Percentiles rank a stretch among this genome's conserved stretches.
Evolutionary conservation across 2,797 vertebrate species (phyloP).

Genomic region (Huso huso): DNA sequence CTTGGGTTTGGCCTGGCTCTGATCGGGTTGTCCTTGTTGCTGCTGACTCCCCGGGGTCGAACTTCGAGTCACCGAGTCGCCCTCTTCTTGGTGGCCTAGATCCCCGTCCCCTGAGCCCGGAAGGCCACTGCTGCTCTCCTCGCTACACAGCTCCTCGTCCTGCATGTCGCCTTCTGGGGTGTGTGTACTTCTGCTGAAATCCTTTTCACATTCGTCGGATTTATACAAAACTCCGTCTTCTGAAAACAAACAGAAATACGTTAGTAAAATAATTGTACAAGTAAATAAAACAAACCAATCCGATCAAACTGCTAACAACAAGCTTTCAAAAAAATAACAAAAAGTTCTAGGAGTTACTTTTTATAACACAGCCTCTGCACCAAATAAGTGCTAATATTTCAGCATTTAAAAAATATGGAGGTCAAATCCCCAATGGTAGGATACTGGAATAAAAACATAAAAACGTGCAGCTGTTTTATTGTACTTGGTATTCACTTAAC

Average conservation of each 20-base stretch:
- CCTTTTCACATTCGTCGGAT: conserved; percentile 65
- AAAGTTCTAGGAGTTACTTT: too few relatives aligned
- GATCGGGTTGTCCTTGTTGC: conserved; percentile 28
- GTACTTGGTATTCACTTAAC: too few relatives aligned
- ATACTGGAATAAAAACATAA: too few relatives aligned
- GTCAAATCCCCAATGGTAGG: too few relatives aligned
- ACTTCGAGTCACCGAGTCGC: conserved; percentile 46
- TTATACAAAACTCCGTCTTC: conserved; percentile 72
- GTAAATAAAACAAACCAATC: too few relatives aligned
- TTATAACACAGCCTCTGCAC: too few relatives aligned
- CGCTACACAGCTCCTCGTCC: conserved; percentile 66
- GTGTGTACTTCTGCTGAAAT: conserved; percentile 63
- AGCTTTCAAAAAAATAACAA: too few relatives aligned
- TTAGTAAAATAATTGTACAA: too few relatives aligned
- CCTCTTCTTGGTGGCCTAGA: conserved; percentile 46
- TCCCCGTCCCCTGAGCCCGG: conserved; percentile 44
- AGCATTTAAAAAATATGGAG: too few relatives aligned
- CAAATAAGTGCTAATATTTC: too few relatives aligned
- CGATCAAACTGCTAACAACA: too few relatives aligned
- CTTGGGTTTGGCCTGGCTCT: conserved; percentile 67
- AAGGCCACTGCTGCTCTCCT: conserved; percentile 63
- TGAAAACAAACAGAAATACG: conserved; percentile 30
- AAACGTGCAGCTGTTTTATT: too few relatives aligned
- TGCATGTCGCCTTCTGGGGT: conserved; percentile 61
- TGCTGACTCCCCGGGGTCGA: conserved; percentile 42